These are phyloP conservation scores for Loripinus fragilis DNA, from an alignment of 2,888 invertebrate species.

Conservation along the genomic window DNA sequence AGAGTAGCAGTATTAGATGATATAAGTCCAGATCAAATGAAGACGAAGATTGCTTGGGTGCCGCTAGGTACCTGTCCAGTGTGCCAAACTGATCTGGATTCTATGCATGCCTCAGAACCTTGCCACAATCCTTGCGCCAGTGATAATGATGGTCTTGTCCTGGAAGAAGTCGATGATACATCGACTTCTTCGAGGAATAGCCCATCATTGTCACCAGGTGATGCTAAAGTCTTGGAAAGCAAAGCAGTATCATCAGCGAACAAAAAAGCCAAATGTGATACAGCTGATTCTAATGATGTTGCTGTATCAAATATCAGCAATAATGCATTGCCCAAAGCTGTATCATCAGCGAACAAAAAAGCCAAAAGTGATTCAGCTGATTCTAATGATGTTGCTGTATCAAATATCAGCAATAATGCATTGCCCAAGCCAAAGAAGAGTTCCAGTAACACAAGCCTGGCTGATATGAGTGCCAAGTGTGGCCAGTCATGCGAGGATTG, in stretches of 20 bases:
- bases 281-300: background rate
- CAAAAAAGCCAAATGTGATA: no score
- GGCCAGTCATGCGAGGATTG: background rate
- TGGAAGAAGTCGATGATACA: background rate
- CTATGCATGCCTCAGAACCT: background rate
- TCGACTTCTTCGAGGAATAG: no score
- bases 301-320: background rate
- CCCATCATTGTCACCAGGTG: no score
- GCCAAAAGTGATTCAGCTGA: background rate
- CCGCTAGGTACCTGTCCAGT: background rate
- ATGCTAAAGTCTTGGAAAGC: background rate
- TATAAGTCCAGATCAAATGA: background rate
- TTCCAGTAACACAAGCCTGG: background rate
- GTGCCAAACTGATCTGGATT: background rate
- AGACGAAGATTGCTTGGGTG: conserved; percentile 10
- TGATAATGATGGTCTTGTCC: background rate
- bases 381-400: background rate
- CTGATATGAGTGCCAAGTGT: no score
- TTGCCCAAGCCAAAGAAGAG: background rate
- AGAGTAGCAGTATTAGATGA: background rate
- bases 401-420: background rate
- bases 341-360: background rate
- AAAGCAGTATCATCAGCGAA: background rate
- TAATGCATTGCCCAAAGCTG: conserved; percentile 4
- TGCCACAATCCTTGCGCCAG: background rate